These are phyloP conservation scores for Sitta europaea DNA, from an alignment of 2,113 vertebrate species.

Conservation along the genomic window DNA sequence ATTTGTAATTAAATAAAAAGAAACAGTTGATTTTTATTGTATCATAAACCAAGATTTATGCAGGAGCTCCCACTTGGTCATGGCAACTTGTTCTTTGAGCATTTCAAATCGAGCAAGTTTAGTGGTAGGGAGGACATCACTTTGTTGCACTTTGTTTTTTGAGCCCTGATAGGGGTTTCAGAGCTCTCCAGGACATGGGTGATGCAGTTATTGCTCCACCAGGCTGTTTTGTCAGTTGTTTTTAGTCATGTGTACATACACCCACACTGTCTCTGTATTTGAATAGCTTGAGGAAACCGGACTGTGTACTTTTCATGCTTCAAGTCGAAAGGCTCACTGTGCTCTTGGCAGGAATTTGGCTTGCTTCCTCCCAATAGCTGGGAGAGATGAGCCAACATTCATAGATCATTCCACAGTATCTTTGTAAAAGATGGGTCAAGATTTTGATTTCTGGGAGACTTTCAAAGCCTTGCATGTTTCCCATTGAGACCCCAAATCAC, in stretches of 20 bases:
- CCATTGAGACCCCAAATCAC: background rate
- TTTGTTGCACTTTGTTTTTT: background rate
- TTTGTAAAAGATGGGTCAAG: background rate
- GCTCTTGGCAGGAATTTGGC: slow-evolving; percentile 23
- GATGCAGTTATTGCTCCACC: background rate
- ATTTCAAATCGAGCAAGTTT: background rate
- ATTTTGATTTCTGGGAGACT: background rate
- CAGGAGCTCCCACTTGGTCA: background rate
- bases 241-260: background rate
- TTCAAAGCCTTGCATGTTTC: background rate
- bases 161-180: background rate
- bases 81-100: background rate
- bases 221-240: background rate
- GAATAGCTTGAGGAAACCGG: background rate
- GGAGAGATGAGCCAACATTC: background rate
- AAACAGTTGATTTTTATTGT: background rate
- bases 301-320: background rate
- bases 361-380: background rate
- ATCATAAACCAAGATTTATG: background rate
- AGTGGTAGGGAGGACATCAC: background rate
- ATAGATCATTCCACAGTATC: background rate
- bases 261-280: background rate
- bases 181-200: background rate
- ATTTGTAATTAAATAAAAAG: background rate
- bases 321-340: background rate